Percentiles rank a stretch among this genome's conserved stretches.
Evolutionary conservation across 2,113 vertebrate genomes (phyloP).

Genomic region (Corynorhinus townsendii): DNA sequence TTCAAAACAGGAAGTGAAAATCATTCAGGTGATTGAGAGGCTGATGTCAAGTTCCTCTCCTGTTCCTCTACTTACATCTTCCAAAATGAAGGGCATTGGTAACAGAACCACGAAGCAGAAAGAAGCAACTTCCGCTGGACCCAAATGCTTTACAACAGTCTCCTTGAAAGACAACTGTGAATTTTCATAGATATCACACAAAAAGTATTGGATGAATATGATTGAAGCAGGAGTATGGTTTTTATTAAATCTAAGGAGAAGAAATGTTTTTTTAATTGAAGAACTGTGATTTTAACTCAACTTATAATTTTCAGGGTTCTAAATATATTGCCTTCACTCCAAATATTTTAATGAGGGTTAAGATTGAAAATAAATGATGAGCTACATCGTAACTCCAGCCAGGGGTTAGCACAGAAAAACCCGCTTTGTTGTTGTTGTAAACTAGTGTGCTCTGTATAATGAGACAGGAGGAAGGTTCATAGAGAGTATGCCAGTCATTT

Average conservation of each 20-base stretch:
- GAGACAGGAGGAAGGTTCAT: neutral
- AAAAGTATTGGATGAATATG: neutral
- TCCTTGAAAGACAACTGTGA: neutral
- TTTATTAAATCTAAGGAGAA: conserved; percentile 10
- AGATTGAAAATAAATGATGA: neutral
- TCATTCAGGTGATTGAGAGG: neutral
- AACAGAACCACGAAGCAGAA: neutral
- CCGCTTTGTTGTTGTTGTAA: neutral
- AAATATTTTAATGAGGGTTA: neutral
- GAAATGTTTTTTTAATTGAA: neutral
- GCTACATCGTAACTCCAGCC: neutral
- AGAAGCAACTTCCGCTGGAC: neutral
- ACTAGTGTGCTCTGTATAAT: neutral
- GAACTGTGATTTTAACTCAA: neutral
- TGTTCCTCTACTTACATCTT: neutral
- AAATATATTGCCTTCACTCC: neutral
- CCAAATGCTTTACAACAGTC: conserved; percentile 7
- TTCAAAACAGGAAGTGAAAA: neutral
- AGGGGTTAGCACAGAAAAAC: neutral
- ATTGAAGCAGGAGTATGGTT: neutral
- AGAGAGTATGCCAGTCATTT: neutral
- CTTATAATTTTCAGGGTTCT: neutral
- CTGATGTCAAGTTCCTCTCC: neutral
- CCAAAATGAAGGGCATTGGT: neutral
- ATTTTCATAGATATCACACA: neutral